Conservation (phyloP, 2,888 invertebrate genomes). For the Calameuta idolon region DNA sequence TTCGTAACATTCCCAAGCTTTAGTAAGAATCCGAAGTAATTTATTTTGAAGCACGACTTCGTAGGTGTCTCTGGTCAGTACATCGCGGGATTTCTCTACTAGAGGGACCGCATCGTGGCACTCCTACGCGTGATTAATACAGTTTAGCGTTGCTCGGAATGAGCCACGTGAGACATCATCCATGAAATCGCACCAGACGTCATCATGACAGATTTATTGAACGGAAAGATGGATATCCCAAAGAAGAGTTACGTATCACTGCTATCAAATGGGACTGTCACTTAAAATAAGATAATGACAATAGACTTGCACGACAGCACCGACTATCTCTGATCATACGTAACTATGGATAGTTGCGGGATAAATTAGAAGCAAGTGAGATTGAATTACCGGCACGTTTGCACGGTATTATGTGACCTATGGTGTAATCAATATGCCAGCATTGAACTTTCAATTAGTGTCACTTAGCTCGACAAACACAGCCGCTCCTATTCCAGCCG, state of each 20-base stretch:
- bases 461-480: constrained; percentile 65
- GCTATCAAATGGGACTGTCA: background rate
- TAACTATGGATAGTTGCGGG: constrained; percentile 12
- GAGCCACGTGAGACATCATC: too few species aligned
- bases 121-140: background rate
- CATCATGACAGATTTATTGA: background rate
- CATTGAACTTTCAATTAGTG: constrained; percentile 64
- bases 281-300: background rate
- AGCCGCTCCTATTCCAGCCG: constrained; percentile 53
- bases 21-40: background rate
- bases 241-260: background rate
- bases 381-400: constrained; percentile 52
- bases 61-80: background rate
- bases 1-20: background rate
- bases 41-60: background rate
- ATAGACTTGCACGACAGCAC: background rate
- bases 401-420: constrained; percentile 44
- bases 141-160: background rate
- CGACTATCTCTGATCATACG: background rate
- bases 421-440: constrained; percentile 59
- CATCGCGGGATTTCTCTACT: background rate
- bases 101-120: background rate
- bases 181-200: too few species aligned
- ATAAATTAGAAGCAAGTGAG: constrained; percentile 49
- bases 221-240: background rate